phyloP scores from a whole-genome alignment of 2,888 invertebrate genomes.

The Zonitis immaculata region DNA sequence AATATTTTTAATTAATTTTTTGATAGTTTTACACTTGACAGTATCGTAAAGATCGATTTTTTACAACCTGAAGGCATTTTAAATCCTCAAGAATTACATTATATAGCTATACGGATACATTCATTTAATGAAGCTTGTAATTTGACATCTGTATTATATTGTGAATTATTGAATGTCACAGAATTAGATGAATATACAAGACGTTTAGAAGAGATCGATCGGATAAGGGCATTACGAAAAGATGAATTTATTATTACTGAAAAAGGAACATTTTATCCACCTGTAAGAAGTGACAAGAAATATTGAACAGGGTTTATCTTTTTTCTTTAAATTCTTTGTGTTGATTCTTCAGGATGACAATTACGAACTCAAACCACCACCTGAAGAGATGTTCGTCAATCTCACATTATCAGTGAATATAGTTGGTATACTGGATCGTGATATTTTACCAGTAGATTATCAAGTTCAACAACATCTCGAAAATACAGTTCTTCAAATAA shows the following conservation, averaged over 20 bases:
- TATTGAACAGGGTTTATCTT: too few relatives aligned
- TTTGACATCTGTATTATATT: constrained; percentile 36
- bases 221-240: constrained; percentile 15
- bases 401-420: constrained; percentile 38
- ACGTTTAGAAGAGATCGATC: constrained; percentile 27
- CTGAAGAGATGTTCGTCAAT: constrained; percentile 34
- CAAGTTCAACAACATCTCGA: constrained; percentile 39
- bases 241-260: constrained; percentile 47
- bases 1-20: not conserved
- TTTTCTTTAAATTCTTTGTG: too few relatives aligned
- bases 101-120: constrained; percentile 39
- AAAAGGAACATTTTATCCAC: constrained; percentile 33
- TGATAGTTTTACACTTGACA: constrained; percentile 34
- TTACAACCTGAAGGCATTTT: constrained; percentile 42
- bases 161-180: constrained; percentile 45
- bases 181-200: constrained; percentile 40
- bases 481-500: constrained; percentile 25
- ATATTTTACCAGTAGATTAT: constrained; percentile 28
- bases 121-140: constrained; percentile 40
- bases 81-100: constrained; percentile 40
- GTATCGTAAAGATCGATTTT: constrained; percentile 33
- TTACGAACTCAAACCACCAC: constrained; percentile 30
- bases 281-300: constrained; percentile 34
- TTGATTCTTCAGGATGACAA: constrained; percentile 33
- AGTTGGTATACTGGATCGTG: constrained; percentile 35